Evolutionary conservation across 2,888 invertebrate genomes (phyloP).

Genomic region (Lordiphosa andalusiaca): DNA sequence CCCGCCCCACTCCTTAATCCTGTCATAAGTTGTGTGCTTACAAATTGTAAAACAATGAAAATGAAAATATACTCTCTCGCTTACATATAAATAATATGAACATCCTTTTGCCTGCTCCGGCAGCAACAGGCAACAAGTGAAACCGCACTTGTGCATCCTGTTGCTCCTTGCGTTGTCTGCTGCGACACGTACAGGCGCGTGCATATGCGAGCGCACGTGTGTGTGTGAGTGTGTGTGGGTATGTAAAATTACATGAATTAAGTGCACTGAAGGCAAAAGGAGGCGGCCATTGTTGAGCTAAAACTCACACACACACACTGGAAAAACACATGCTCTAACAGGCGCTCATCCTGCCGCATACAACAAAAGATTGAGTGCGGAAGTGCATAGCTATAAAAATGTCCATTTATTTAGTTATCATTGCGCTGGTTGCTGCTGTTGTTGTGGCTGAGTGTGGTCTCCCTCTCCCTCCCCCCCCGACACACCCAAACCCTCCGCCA

Average conservation of each 20-base stretch:
- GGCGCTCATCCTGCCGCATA: constrained; percentile 60
- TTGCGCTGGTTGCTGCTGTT: constrained; percentile 63
- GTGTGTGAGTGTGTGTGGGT: constrained; percentile 38
- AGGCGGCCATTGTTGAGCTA: constrained; percentile 23
- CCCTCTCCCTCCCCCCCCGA: background rate
- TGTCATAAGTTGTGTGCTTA: constrained; percentile 73
- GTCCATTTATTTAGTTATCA: constrained; percentile 75
- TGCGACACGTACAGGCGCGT: constrained; percentile 42
- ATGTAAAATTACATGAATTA: constrained; percentile 75
- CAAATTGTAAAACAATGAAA: constrained; percentile 75
- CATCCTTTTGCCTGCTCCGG: constrained; percentile 7
- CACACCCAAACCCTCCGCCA: constrained; percentile 13
- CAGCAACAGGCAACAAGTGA: constrained; percentile 67
- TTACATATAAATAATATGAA: constrained; percentile 7
- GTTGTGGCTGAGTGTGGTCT: constrained; percentile 28
- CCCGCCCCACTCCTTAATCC: constrained; percentile 51
- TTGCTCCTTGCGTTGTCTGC: constrained; percentile 58
- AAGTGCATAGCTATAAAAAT: constrained; percentile 75
- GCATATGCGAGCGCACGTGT: background rate
- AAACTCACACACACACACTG: constrained; percentile 42
- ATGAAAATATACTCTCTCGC: constrained; percentile 55
- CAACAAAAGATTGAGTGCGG: constrained; percentile 72
- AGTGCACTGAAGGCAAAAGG: constrained; percentile 54
- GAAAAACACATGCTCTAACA: constrained; percentile 65
- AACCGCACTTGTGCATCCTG: constrained; percentile 69